phyloP scores from a whole-genome alignment of 2,888 invertebrate species.

The Eustalomyia histrio region DNA sequence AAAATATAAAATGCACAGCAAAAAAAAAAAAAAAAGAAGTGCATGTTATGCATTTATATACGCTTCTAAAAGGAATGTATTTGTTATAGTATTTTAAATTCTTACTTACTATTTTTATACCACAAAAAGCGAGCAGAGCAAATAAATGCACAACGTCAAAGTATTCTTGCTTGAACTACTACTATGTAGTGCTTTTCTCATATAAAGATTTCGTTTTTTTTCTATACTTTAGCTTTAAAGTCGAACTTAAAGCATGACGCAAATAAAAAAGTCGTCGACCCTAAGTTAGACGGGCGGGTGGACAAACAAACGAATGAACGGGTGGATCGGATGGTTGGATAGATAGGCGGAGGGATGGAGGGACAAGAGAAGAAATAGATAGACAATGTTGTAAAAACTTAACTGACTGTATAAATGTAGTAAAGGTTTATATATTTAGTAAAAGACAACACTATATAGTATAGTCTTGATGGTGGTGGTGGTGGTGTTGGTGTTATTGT shows the following conservation, averaged over 20 bases:
- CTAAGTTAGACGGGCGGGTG: conserved; percentile 17
- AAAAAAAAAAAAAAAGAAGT: conserved; percentile 27
- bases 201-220: conserved; percentile 28
- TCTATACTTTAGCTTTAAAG: conserved; percentile 7
- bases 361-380: too few species aligned
- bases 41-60: conserved; percentile 40
- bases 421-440: conserved; percentile 18
- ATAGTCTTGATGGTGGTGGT: not conserved
- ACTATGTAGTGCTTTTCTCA: not conserved
- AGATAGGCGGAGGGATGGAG: too few species aligned
- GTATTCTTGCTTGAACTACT: conserved; percentile 20
- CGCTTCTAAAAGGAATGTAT: conserved; percentile 20
- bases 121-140: conserved; percentile 14
- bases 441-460: not conserved
- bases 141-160: conserved; percentile 23
- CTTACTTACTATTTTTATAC: conserved; percentile 24
- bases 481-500: conserved; percentile 25
- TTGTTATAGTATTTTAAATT: conserved; percentile 37
- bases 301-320: conserved; percentile 2
- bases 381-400: conserved; percentile 20
- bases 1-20: not conserved
- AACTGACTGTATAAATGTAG: conserved; percentile 37
- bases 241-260: conserved; percentile 57
- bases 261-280: conserved; percentile 62
- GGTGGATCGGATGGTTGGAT: too few species aligned